Conservation (phyloP, 2,888 invertebrate species). For the Pardosa pseudoannulata region DNA sequence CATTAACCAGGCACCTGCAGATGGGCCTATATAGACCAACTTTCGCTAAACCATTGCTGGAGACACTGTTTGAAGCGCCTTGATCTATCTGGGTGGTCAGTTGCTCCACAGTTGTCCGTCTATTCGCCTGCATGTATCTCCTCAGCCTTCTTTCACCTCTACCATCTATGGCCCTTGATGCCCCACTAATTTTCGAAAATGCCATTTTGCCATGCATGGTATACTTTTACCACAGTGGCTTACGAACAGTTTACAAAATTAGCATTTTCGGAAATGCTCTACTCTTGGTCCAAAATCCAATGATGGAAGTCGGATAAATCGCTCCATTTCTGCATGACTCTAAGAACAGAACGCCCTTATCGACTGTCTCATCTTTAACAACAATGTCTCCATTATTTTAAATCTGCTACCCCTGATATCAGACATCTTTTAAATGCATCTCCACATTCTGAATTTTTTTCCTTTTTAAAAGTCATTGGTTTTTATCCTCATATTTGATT, state of each 20-base stretch:
- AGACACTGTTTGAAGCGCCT: constrained; percentile 15
- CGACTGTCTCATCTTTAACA: no score
- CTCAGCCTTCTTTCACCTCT: constrained; percentile 13
- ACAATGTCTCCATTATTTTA: no score
- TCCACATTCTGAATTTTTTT: no score
- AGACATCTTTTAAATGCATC: no score
- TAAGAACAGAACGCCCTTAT: no score
- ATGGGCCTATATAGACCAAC: constrained; percentile 12
- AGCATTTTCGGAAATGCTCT: not conserved
- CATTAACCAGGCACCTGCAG: constrained; percentile 10
- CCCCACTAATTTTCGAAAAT: constrained; percentile 13
- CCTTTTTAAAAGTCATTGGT: no score
- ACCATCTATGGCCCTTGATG: not conserved
- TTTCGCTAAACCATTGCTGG: constrained; percentile 18
- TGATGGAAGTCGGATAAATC: constrained; percentile 12
- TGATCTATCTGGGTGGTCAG: not conserved
- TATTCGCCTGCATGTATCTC: not conserved
- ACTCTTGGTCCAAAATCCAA: constrained; percentile 17
- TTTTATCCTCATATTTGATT: no score
- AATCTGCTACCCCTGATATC: no score
- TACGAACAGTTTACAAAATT: not conserved
- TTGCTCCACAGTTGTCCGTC: constrained; percentile 22
- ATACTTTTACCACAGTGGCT: constrained; percentile 29
- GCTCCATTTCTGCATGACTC: constrained; percentile 26
- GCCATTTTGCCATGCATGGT: constrained; percentile 26